These are phyloP conservation scores for Xanthorhoe spadicearia DNA, from an alignment of 2,888 invertebrate genomes.

Conservation along the genomic window DNA sequence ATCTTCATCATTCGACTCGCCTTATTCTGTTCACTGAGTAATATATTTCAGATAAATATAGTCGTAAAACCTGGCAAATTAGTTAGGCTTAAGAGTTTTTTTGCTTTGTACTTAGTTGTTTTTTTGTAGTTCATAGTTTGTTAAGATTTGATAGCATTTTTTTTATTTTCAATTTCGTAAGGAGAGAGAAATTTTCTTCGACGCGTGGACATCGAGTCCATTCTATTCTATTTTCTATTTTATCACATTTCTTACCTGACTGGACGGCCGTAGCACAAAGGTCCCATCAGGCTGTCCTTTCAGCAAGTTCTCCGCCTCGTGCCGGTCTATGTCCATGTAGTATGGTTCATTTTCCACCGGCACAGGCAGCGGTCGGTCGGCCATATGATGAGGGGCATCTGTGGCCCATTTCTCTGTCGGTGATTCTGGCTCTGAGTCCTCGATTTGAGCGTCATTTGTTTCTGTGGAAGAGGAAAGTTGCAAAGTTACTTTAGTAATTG, in stretches of 20 bases:
- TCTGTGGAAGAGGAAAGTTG: slow-evolving; percentile 53
- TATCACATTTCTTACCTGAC: slow-evolving; percentile 68
- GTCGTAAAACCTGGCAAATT: too few species aligned
- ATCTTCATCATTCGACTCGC: slow-evolving; percentile 15
- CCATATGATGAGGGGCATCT: slow-evolving; percentile 65
- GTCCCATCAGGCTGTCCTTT: slow-evolving; percentile 85
- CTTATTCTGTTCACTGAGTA: slow-evolving; percentile 2
- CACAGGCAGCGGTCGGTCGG: slow-evolving; percentile 78
- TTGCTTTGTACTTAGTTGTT: too few species aligned
- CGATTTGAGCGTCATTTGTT: slow-evolving; percentile 67
- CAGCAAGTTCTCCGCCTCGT: slow-evolving; percentile 80
- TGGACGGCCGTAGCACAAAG: slow-evolving; percentile 84
- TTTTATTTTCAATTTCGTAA: too few species aligned
- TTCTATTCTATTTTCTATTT: too few species aligned
- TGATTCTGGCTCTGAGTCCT: slow-evolving; percentile 61
- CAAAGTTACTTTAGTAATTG: background rate
- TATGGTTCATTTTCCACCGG: slow-evolving; percentile 83
- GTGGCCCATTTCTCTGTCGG: slow-evolving; percentile 48
- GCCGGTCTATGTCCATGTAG: slow-evolving; percentile 83
- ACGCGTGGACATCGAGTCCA: too few species aligned
- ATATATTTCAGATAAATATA: slow-evolving; percentile 1
- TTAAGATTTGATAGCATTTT: too few species aligned
- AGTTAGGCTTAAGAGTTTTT: too few species aligned
- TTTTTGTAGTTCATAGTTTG: too few species aligned
- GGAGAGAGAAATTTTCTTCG: too few species aligned